Evolutionary conservation across 92 coral and sea anemone species (phyloP).

Genomic region (Blastomussa wellsi): DNA sequence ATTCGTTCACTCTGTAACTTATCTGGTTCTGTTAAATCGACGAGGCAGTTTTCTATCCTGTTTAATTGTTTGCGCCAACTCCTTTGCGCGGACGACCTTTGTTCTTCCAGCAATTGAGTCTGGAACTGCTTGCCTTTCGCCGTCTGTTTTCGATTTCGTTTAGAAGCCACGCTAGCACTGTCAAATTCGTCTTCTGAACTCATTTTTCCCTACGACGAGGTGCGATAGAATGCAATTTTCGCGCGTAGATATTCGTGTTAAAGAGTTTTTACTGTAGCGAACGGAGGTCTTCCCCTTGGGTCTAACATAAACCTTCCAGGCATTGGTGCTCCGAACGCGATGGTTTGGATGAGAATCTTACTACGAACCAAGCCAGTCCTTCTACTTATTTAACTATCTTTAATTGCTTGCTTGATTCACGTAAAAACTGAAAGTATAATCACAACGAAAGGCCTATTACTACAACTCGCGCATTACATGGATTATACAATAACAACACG

Average conservation of each 20-base stretch:
- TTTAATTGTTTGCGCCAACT: slow-evolving; percentile 22
- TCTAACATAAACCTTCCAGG: too few relatives aligned
- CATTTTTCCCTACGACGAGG: slow-evolving; percentile 1
- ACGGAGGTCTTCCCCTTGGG: too few relatives aligned
- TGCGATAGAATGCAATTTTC: background rate
- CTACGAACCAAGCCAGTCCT: too few relatives aligned
- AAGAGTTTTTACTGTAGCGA: slow-evolving; percentile 25
- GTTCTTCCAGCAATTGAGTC: slow-evolving; percentile 4
- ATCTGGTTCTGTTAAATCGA: background rate
- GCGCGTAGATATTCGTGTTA: background rate
- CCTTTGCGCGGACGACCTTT: slow-evolving; percentile 12
- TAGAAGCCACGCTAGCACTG: background rate
- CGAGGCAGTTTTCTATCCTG: slow-evolving; percentile 8
- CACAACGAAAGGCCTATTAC: too few relatives aligned
- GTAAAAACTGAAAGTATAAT: too few relatives aligned
- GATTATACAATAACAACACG: too few relatives aligned
- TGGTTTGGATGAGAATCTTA: too few relatives aligned
- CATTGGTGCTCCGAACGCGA: too few relatives aligned
- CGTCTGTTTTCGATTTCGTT: slow-evolving; percentile 6
- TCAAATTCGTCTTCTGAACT: slow-evolving; percentile 10
- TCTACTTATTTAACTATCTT: too few relatives aligned
- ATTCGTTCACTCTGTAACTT: slow-evolving; percentile 4
- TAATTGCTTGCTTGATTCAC: too few relatives aligned
- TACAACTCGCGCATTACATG: too few relatives aligned
- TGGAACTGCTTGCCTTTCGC: background rate